Conservation (phyloP, 2,797 vertebrate genomes). For the Austrolebias charrua region DNA sequence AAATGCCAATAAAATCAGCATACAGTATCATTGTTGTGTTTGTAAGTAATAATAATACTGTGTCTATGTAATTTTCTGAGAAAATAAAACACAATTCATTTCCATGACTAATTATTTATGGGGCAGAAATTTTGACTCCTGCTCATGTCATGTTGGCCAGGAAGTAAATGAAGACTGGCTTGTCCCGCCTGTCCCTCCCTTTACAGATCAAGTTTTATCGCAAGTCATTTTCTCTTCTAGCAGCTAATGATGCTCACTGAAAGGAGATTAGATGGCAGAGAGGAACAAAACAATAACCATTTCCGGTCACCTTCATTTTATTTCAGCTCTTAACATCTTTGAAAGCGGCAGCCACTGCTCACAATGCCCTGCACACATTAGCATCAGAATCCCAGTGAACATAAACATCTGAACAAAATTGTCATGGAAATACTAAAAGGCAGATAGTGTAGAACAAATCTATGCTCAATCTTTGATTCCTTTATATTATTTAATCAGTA, state of each 20-base stretch:
- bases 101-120: slow-evolving; percentile 36
- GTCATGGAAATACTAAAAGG: slow-evolving; percentile 33
- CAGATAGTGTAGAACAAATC: slow-evolving; percentile 5
- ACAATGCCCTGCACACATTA: slow-evolving; percentile 29
- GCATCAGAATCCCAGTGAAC: slow-evolving; percentile 26
- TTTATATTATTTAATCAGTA: slow-evolving; percentile 24
- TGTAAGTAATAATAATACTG: too few species aligned
- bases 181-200: slow-evolving; percentile 68
- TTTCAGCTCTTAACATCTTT: slow-evolving; percentile 58
- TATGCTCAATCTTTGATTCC: slow-evolving; percentile 1
- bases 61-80: background rate
- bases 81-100: slow-evolving; percentile 1
- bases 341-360: slow-evolving; percentile 37
- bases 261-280: slow-evolving; percentile 79
- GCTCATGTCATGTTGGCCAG: slow-evolving; percentile 33
- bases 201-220: slow-evolving; percentile 76
- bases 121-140: slow-evolving; percentile 47
- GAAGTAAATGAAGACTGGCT: slow-evolving; percentile 66
- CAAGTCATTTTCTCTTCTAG: slow-evolving; percentile 67
- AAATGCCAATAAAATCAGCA: too few species aligned
- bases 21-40: too few species aligned
- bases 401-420: slow-evolving; percentile 31
- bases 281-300: slow-evolving; percentile 77
- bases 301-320: slow-evolving; percentile 77
- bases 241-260: slow-evolving; percentile 76